A percentile compares a stretch with the other conserved stretches of the same genome.
Evolutionary conservation across 2,113 vertebrate species (phyloP).

Genomic region (Kryptolebias marmoratus): DNA sequence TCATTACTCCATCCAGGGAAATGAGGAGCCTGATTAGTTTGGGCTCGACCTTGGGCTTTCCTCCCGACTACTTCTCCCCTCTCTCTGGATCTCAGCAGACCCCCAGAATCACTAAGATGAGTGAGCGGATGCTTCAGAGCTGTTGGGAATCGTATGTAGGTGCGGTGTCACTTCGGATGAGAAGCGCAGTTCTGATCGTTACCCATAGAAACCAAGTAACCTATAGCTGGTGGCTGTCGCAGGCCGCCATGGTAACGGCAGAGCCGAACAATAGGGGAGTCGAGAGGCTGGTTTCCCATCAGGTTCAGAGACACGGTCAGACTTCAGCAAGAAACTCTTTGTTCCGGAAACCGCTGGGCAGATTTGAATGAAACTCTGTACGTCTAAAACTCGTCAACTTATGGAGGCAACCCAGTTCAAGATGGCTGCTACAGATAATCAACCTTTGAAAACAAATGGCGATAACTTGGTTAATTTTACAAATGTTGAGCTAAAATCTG

Average conservation of each 20-base stretch:
- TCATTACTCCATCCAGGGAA: conserved; percentile 71
- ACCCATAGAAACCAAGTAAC: conserved; percentile 66
- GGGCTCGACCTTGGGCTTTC: conserved; percentile 70
- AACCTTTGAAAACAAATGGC: no score
- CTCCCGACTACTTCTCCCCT: conserved; percentile 41
- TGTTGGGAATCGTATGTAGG: conserved; percentile 7
- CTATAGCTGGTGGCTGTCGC: conserved; percentile 62
- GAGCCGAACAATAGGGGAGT: conserved; percentile 49
- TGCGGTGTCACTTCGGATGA: conserved; percentile 27
- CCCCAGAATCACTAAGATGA: conserved; percentile 30
- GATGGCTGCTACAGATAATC: no score
- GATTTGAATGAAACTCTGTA: no score
- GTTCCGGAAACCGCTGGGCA: no score
- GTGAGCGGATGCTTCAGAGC: neutral
- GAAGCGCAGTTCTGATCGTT: conserved; percentile 42
- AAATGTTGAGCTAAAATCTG: no score
- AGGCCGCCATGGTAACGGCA: conserved; percentile 69
- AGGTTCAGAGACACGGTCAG: conserved; percentile 58
- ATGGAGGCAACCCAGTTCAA: no score
- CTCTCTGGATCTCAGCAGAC: conserved; percentile 48
- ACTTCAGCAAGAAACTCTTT: conserved; percentile 5
- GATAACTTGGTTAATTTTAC: no score
- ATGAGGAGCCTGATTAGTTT: conserved; percentile 71
- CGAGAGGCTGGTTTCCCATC: conserved; percentile 44
- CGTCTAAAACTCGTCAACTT: no score